Evolutionary conservation across 92 coral and sea anemone genomes (phyloP).

Genomic region (Blastomussa wellsi): DNA sequence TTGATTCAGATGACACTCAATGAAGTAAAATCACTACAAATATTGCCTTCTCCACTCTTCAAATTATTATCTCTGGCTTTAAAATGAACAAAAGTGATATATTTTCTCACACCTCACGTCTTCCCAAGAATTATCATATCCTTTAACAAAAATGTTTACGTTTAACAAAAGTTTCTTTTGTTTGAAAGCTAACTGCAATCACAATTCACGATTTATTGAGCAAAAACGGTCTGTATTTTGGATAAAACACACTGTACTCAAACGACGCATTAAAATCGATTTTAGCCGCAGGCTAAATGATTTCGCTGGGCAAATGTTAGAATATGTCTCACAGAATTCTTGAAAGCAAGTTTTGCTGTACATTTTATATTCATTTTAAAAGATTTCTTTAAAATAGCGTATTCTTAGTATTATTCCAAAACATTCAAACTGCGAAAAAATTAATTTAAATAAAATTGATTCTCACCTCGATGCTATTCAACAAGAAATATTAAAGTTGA

Average conservation of each 20-base stretch:
- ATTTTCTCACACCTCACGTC: not conserved
- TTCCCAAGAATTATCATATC: constrained; percentile 21
- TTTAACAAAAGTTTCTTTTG: constrained; percentile 9
- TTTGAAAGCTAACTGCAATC: not conserved
- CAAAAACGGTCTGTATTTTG: not conserved
- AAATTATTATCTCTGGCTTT: not conserved
- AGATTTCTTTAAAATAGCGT: not conserved
- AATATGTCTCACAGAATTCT: not conserved
- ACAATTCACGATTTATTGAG: not conserved
- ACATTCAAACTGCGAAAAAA: not conserved
- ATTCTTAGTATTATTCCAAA: not conserved
- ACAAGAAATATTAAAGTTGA: not conserved
- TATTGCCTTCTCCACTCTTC: not conserved
- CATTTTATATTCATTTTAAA: not conserved
- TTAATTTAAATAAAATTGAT: not conserved
- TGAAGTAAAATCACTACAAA: not conserved
- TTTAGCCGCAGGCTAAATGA: not conserved
- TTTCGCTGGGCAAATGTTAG: not conserved
- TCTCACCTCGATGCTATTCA: not conserved
- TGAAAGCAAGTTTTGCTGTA: not conserved
- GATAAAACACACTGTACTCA: not conserved
- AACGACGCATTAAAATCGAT: not conserved
- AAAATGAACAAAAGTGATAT: not conserved
- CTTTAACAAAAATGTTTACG: constrained; percentile 14
- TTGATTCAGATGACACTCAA: not conserved